Evolutionary conservation across 2,888 invertebrate species (phyloP).

Genomic region (Epinotia nisella): DNA sequence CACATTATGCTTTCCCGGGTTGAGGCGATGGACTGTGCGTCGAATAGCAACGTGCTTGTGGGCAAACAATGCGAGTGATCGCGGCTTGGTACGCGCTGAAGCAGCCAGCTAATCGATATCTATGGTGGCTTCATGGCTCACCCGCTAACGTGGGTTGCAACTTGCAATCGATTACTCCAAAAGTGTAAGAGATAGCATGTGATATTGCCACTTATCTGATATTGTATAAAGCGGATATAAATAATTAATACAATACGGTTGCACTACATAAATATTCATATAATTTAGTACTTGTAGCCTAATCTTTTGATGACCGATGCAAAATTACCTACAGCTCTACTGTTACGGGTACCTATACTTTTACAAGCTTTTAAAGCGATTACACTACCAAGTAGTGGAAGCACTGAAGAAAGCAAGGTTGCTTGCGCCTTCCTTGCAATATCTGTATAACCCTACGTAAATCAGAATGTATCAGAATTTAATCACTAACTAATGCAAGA

Average conservation of each 20-base stretch:
- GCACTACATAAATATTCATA: slow-evolving; percentile 1
- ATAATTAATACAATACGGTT: background rate
- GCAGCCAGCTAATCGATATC: slow-evolving; percentile 68
- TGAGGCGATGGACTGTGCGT: slow-evolving; percentile 70
- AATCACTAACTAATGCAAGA: slow-evolving; percentile 15
- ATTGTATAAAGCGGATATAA: background rate
- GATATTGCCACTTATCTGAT: slow-evolving; percentile 24
- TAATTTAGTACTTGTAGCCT: background rate
- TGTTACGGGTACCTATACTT: background rate
- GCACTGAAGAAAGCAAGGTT: slow-evolving; percentile 21
- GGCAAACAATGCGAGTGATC: slow-evolving; percentile 82
- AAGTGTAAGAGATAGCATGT: slow-evolving; percentile 55
- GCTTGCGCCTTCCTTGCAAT: slow-evolving; percentile 22
- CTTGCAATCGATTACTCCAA: slow-evolving; percentile 57
- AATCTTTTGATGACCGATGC: background rate
- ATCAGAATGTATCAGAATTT: slow-evolving; percentile 18
- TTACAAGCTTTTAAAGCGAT: slow-evolving; percentile 15
- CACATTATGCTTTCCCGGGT: slow-evolving; percentile 72
- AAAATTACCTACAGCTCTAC: slow-evolving; percentile 8
- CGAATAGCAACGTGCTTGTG: slow-evolving; percentile 76
- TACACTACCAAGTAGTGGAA: slow-evolving; percentile 17
- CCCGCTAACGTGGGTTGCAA: slow-evolving; percentile 55
- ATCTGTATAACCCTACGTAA: background rate
- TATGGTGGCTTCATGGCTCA: slow-evolving; percentile 57
- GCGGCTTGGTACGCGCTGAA: slow-evolving; percentile 73